Base-by-base conservation (phyloP, 92 coral and sea anemone genomes). In the Palythoa caribaeorum region DNA sequence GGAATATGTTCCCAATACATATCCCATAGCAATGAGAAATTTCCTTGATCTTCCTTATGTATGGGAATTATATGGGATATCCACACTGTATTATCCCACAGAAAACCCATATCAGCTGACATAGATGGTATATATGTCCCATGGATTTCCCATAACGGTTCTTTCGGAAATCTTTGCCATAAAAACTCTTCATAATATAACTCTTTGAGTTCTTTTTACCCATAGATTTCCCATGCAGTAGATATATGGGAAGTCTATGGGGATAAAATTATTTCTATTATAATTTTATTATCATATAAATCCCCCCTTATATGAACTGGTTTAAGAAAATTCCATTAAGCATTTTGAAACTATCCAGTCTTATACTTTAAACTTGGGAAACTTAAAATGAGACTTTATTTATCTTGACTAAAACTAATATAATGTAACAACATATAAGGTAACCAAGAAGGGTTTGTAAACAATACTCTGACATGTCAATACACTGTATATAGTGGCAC, bases 11-110 rank as follows among this genome's bases (percentile, higher is more conserved):
- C 17, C 83, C 83, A 78, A 75, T 85, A 85, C 6, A 73, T 4
- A 59, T 76, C 50, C 89, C 89, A 86, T 86, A 86, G 89, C 83
- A 76, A 38, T 76, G 66, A 62, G 60, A 76, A 59, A 59, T 62
- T 16, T 47, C 47, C 70, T 77, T 59, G 77, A 80, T 77, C 83
- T 59, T 14, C 48, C 35, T 17, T 62, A 73, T 52, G 47, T 52
- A 84, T 73, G 88, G 88, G 60, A 84, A 71, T 70, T 54, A 86
- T 86, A 86, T 50, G 76, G 89, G 84, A 86, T 70, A 75, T 44
- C 50, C 89, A 76, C 72, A 54, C 40, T 86, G 9, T n/a, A 86
- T 51, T 86, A 62, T 86, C 54, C 79, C 79, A 75, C 28, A 75
- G 54, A 52, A n/a, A 44, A 44, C 54, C 87, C 87, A 80, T 21